A percentile compares a stretch with the other conserved stretches of the same genome.
phyloP scores from a whole-genome alignment of 1,140 invertebrate species.

The Colletes gigas region DNA sequence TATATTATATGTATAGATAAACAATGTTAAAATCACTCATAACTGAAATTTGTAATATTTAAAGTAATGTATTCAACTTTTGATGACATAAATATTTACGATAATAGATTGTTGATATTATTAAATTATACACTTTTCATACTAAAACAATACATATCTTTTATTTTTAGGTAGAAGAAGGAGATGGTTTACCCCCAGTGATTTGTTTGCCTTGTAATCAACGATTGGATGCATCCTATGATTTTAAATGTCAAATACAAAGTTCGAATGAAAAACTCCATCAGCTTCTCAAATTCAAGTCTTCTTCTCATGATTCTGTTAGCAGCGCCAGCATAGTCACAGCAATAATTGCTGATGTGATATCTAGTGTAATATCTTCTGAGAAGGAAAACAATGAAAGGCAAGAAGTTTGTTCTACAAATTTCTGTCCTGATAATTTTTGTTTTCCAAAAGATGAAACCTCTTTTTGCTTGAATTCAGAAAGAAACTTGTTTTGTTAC shows the following conservation, averaged over 20 bases:
- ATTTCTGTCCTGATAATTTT: constrained; percentile 44
- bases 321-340: constrained; percentile 38
- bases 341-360: constrained; percentile 41
- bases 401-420: constrained; percentile 35
- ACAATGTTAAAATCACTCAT: background rate
- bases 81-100: background rate
- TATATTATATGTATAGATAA: background rate
- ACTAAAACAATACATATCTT: background rate
- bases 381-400: constrained; percentile 37
- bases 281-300: constrained; percentile 44
- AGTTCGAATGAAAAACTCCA: constrained; percentile 72
- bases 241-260: constrained; percentile 79
- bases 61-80: background rate
- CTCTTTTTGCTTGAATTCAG: constrained; percentile 25
- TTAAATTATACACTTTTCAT: background rate
- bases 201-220: constrained; percentile 76
- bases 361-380: constrained; percentile 22
- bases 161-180: constrained; percentile 74
- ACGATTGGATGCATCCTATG: constrained; percentile 74
- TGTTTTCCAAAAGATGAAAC: constrained; percentile 13
- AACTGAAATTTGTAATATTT: background rate
- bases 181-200: constrained; percentile 77
- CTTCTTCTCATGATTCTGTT: background rate
- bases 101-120: background rate
- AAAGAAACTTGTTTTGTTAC: constrained; percentile 10